Conservation (phyloP, 2,888 invertebrate species). For the Carabus problematicus region DNA sequence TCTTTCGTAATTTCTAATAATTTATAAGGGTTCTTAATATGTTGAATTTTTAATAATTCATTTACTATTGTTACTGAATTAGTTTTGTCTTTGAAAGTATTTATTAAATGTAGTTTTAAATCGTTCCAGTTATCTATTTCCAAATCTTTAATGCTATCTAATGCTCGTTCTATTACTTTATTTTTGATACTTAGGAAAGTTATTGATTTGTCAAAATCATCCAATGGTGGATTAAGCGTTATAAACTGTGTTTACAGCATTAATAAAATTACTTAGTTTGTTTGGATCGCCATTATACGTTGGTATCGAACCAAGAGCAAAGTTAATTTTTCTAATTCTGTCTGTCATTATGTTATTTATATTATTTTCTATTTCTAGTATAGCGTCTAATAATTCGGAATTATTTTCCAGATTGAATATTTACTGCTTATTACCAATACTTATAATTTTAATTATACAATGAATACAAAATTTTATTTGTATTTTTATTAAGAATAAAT, state of each 20-base stretch:
- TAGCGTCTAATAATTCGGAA: not conserved
- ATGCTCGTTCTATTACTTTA: not conserved
- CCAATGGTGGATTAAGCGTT: not conserved
- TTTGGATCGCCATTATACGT: not conserved
- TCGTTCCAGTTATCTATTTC: not conserved
- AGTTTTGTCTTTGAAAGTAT: constrained; percentile 4
- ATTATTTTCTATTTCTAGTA: constrained; percentile 14
- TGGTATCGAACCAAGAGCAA: not conserved
- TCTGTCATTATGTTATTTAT: not conserved
- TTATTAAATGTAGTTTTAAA: not conserved
- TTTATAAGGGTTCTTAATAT: constrained; percentile 4
- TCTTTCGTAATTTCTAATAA: constrained; percentile 4
- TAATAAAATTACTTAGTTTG: constrained; percentile 3
- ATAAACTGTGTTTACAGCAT: not conserved
- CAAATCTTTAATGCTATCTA: constrained; percentile 1
- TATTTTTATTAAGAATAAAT: too few species aligned
- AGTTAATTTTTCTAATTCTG: not conserved
- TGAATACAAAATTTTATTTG: too few species aligned
- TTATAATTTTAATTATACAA: not conserved
- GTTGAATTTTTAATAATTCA: not conserved
- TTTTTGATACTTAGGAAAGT: not conserved
- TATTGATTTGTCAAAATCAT: not conserved
- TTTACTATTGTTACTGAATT: constrained; percentile 7
- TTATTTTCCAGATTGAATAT: not conserved
- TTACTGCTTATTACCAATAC: not conserved